phyloP scores from a whole-genome alignment of 2,797 vertebrate species.

The Acanthopagrus latus region DNA sequence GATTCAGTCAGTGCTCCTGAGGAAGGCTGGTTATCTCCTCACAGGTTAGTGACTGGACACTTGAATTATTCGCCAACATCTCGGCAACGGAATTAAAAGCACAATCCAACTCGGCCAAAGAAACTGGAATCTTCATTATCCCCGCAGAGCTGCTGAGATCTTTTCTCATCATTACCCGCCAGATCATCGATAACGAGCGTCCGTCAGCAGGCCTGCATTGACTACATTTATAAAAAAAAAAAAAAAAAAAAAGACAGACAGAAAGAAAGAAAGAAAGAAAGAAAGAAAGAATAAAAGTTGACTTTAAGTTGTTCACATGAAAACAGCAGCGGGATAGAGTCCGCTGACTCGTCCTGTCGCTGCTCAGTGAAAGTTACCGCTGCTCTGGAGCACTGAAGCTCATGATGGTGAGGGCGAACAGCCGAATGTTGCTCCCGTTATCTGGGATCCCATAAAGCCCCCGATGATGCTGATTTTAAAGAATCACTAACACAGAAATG shows the following conservation, averaged over 20 bases:
- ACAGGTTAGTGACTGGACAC: neutral
- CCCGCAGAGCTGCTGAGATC: neutral
- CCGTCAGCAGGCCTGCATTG: conserved; percentile 21
- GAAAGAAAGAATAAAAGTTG: conserved; percentile 2
- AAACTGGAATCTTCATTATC: neutral
- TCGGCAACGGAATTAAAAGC: neutral
- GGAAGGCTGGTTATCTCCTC: neutral
- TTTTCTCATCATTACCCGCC: neutral
- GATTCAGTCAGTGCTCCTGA: neutral
- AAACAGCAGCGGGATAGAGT: neutral
- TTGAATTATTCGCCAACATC: conserved; percentile 11
- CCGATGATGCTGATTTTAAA: conserved; percentile 38
- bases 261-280: too few relatives aligned
- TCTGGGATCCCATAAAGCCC: conserved; percentile 34
- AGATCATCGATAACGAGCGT: neutral
- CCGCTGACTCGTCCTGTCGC: neutral
- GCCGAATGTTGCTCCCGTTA: conserved; percentile 34
- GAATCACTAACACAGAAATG: neutral
- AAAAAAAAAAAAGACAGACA: too few relatives aligned
- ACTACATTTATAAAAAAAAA: neutral
- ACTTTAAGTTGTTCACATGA: neutral
- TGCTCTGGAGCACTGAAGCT: conserved; percentile 31
- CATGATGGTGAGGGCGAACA: conserved; percentile 35
- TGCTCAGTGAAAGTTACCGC: conserved; percentile 22
- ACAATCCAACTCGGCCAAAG: neutral